Evolutionary conservation across 2,888 invertebrate species (phyloP).

Genomic region (Tiliacea aurago): DNA sequence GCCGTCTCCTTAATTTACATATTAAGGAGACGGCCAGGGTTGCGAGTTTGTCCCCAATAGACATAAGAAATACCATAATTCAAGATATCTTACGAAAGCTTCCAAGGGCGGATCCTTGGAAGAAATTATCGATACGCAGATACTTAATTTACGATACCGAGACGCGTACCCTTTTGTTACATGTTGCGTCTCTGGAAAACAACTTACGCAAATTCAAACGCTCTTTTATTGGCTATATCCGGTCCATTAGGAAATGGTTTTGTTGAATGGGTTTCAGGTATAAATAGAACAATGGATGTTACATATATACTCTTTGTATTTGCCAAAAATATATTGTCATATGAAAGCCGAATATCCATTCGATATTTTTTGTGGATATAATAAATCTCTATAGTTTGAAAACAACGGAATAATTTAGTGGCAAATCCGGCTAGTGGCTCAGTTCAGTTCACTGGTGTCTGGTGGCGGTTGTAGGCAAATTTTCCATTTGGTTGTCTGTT

Average conservation of each 20-base stretch:
- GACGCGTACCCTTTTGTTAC: constrained; percentile 14
- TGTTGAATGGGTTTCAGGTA: constrained; percentile 38
- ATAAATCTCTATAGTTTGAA: constrained; percentile 26
- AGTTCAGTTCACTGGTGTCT: constrained; percentile 59
- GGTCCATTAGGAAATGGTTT: constrained; percentile 52
- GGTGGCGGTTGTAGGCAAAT: constrained; percentile 66
- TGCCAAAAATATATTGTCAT: constrained; percentile 37
- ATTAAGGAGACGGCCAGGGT: too few species aligned
- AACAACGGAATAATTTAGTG: constrained; percentile 49
- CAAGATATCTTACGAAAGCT: not conserved
- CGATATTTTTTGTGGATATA: constrained; percentile 19
- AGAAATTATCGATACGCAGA: constrained; percentile 1
- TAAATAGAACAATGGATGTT: constrained; percentile 34
- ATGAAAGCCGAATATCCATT: constrained; percentile 21
- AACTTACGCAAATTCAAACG: constrained; percentile 39
- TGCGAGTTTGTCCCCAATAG: too few species aligned
- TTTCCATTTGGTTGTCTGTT: constrained; percentile 76
- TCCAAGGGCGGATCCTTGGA: constrained; percentile 2
- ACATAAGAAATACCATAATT: not conserved
- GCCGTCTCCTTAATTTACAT: too few species aligned
- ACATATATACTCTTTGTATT: constrained; percentile 19
- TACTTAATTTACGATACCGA: constrained; percentile 25
- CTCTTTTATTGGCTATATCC: constrained; percentile 52
- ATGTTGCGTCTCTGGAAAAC: constrained; percentile 30
- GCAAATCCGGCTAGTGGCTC: constrained; percentile 31